Conservation (phyloP, 2,797 vertebrate species). For the Chiroxiphia lanceolata region DNA sequence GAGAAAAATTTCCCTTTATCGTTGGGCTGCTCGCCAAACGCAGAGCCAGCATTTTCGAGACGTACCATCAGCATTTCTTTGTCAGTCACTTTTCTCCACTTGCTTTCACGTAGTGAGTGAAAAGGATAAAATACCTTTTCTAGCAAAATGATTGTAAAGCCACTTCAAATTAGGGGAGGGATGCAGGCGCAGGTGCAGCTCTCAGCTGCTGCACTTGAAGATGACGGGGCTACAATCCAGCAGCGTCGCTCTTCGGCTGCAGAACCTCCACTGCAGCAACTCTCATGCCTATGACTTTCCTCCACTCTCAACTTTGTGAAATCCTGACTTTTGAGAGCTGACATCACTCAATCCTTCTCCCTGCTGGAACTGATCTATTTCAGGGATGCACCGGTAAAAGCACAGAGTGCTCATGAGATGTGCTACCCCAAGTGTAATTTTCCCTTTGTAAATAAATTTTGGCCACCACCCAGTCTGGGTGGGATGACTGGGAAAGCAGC, state of each 20-base stretch:
- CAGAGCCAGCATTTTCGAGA: background rate
- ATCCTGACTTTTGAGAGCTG: background rate
- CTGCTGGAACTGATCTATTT: background rate
- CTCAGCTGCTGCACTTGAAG: constrained; percentile 25
- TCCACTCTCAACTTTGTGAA: background rate
- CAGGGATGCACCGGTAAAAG: constrained; percentile 15
- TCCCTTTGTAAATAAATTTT: constrained; percentile 32
- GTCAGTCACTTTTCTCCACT: constrained; percentile 16
- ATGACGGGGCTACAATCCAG: background rate
- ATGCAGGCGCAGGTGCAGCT: constrained; percentile 12
- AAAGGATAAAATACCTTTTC: constrained; percentile 39
- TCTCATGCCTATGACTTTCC: background rate
- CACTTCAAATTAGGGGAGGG: constrained; percentile 27
- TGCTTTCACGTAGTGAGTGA: background rate
- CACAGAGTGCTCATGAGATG: background rate
- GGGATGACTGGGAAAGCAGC: constrained; percentile 43
- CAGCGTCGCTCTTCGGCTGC: background rate
- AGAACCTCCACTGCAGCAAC: background rate
- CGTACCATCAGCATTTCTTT: constrained; percentile 27
- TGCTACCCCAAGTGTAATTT: constrained; percentile 7
- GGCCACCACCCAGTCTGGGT: constrained; percentile 29
- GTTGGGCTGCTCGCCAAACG: background rate
- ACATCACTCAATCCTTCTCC: background rate
- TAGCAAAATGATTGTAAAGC: constrained; percentile 39
- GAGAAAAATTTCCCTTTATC: background rate